Conservation (phyloP, 2,888 invertebrate species). For the Neoascia interrupta region DNA sequence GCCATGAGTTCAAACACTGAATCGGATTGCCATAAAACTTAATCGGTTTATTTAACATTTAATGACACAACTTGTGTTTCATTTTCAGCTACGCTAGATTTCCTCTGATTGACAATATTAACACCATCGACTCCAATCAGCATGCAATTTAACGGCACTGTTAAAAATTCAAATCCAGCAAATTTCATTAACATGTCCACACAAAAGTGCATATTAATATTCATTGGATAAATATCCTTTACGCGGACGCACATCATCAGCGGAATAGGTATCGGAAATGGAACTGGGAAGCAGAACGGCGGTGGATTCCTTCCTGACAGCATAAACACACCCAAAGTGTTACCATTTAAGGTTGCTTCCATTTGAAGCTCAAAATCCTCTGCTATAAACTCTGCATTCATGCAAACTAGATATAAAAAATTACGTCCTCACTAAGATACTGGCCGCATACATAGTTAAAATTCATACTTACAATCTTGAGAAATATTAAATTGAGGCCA, state of each 20-base stretch:
- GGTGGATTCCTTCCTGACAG: conserved; percentile 52
- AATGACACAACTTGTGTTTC: too few relatives aligned
- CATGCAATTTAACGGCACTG: conserved; percentile 40
- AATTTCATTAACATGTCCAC: conserved; percentile 45
- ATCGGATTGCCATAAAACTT: too few relatives aligned
- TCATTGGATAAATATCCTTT: conserved; percentile 38
- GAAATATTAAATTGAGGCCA: conserved; percentile 28
- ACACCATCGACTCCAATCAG: conserved; percentile 42
- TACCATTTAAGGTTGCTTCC: conserved; percentile 29
- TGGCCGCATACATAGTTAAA: not conserved
- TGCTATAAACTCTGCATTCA: conserved; percentile 12
- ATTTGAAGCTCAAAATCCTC: conserved; percentile 32
- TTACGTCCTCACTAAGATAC: not conserved
- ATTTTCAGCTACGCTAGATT: too few relatives aligned
- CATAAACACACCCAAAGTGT: conserved; percentile 30
- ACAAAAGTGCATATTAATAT: conserved; percentile 46
- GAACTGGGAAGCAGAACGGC: conserved; percentile 50
- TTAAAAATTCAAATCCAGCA: conserved; percentile 31
- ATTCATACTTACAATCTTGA: conserved; percentile 30
- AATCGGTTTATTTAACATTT: too few relatives aligned
- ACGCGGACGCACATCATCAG: conserved; percentile 32
- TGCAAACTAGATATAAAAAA: conserved; percentile 28
- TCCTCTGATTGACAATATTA: too few relatives aligned
- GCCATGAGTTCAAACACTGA: too few relatives aligned
- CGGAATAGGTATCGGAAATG: conserved; percentile 51